These are phyloP conservation scores for Hippocampus barbouri DNA, from an alignment of 2,113 vertebrate species.

Conservation along the genomic window DNA sequence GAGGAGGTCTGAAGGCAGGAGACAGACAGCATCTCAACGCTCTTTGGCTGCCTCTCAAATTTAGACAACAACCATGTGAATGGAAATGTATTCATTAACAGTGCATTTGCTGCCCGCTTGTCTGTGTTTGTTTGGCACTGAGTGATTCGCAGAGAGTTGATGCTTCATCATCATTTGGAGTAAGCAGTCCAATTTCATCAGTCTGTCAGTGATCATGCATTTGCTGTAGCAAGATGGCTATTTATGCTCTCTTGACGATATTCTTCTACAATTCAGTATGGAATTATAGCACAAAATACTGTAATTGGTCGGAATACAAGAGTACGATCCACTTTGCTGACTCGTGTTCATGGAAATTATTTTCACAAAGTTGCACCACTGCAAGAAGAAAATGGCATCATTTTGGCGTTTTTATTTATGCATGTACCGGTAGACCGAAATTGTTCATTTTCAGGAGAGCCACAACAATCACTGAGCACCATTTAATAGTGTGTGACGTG, in stretches of 20 bases:
- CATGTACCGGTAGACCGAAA: background rate
- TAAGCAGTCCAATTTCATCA: background rate
- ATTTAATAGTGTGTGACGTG: background rate
- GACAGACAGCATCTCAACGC: too few species aligned
- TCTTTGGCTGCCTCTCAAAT: too few species aligned
- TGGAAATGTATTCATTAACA: background rate
- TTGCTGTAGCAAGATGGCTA: background rate
- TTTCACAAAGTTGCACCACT: background rate
- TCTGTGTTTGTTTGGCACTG: background rate
- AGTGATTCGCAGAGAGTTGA: background rate
- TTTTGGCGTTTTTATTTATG: background rate
- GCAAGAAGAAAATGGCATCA: background rate
- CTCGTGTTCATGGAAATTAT: too few species aligned
- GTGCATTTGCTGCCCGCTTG: background rate
- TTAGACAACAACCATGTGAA: background rate
- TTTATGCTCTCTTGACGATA: too few species aligned
- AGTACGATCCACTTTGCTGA: too few species aligned
- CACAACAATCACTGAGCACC: background rate
- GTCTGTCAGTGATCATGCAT: background rate
- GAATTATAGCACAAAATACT: too few species aligned
- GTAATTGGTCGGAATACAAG: too few species aligned
- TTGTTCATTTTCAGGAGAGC: conserved; percentile 6
- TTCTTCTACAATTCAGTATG: too few species aligned
- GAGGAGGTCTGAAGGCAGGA: too few species aligned
- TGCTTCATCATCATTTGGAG: background rate